Evolutionary conservation across 2,888 invertebrate genomes (phyloP).

Genomic region (Disparrhopalites patrizii): DNA sequence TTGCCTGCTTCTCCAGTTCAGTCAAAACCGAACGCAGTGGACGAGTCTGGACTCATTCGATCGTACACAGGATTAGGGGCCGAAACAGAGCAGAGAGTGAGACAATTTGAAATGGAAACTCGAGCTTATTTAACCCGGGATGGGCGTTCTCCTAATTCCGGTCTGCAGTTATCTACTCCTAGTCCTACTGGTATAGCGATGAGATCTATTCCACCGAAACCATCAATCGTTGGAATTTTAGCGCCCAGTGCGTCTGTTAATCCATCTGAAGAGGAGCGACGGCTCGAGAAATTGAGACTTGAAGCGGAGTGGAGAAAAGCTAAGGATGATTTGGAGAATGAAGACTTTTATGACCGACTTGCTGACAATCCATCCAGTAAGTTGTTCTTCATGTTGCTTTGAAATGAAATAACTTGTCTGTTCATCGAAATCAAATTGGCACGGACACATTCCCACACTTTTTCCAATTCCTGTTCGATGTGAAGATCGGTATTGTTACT

Average conservation of each 20-base stretch:
- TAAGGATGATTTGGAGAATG: conserved; percentile 57
- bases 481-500: no score
- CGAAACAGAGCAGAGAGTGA: conserved; percentile 62
- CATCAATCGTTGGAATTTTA: conserved; percentile 42
- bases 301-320: conserved; percentile 56
- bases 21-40: conserved; percentile 50
- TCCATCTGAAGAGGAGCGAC: conserved; percentile 51
- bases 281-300: conserved; percentile 52
- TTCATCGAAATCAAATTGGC: not conserved
- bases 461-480: not conserved
- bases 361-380: conserved; percentile 54
- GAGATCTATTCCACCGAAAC: conserved; percentile 52
- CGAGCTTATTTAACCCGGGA: conserved; percentile 60
- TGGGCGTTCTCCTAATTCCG: conserved; percentile 42
- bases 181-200: not conserved
- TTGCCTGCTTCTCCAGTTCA: conserved; percentile 30
- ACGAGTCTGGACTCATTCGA: conserved; percentile 51
- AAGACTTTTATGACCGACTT: conserved; percentile 55
- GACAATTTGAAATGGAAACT: conserved; percentile 71
- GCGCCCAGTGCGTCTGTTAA: conserved; percentile 49
- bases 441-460: not conserved
- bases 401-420: not conserved
- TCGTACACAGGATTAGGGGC: conserved; percentile 61
- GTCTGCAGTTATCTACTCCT: not conserved
- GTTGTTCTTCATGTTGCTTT: conserved; percentile 14